Percentiles rank a stretch among this genome's conserved stretches.
phyloP scores from a whole-genome alignment of 2,113 vertebrate species.

The Sorex fumeus region DNA sequence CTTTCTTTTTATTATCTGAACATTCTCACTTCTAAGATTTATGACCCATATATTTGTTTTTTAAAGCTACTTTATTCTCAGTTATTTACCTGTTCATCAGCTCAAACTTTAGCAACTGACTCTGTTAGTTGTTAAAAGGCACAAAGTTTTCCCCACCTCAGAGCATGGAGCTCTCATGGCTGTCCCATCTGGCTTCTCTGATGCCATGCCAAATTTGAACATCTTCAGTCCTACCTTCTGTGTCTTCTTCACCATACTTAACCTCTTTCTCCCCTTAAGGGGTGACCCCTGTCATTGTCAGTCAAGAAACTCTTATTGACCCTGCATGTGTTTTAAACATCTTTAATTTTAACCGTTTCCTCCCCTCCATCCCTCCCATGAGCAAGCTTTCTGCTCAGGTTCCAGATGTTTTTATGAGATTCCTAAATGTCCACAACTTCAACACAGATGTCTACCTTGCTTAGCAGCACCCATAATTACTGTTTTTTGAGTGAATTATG shows the following conservation, averaged over 20 bases:
- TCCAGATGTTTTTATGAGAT: not conserved
- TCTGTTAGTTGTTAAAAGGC: too few species aligned
- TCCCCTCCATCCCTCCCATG: not conserved
- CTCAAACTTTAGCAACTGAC: not conserved
- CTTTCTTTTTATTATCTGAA: too few species aligned
- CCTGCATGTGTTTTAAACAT: not conserved
- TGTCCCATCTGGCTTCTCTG: not conserved
- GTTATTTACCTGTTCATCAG: not conserved
- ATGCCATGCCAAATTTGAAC: not conserved
- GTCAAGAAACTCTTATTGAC: not conserved
- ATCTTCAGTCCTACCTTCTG: too few species aligned
- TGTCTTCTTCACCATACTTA: not conserved
- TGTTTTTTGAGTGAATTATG: not conserved
- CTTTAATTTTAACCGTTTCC: not conserved
- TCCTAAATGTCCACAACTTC: not conserved
- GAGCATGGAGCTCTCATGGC: not conserved
- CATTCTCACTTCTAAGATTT: too few species aligned
- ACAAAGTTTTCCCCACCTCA: too few species aligned
- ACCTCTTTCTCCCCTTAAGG: not conserved
- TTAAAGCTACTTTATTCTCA: too few species aligned
- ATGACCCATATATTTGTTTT: too few species aligned
- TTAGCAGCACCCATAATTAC: not conserved
- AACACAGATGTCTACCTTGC: not conserved
- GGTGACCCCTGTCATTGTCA: not conserved
- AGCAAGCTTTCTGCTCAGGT: not conserved